Evolutionary conservation across 2,113 vertebrate genomes (phyloP), one percentile per base, ranked within the genome.

Genomic region (Spheniscus mendiculus): DNA sequence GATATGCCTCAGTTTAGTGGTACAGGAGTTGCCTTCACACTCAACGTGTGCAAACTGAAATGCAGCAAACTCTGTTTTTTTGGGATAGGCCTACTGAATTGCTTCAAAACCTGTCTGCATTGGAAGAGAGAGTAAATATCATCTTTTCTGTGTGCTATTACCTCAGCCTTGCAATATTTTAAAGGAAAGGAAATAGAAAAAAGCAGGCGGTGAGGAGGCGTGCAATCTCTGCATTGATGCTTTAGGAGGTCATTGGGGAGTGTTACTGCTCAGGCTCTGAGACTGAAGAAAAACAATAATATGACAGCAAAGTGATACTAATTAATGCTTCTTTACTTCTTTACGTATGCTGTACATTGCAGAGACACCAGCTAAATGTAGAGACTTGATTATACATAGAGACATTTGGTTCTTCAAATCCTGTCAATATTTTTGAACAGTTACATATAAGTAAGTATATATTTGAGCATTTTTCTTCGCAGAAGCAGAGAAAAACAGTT

Each of bases 151-250:
- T 34, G 15, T 66, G 38, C 79, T 91, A 6, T 63, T 69, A 69
- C 67, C 78, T 71, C 84, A 83, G 29, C 69, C n/a, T 89, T 42
- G 20, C 73, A 92, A 79, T 82, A 80, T 93, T 92, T 69, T 49
- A 92, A 89, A 90, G 42, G 74, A 95, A 90, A 90, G 82, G 73
- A 94, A 97, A 92, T 30, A 82, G 56, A 87, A 82, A 70, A 94
- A 73, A 59, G 61, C 19, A 95, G 91, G 88, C 10, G 2, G 36
- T 92, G 90, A 72, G 89, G 90, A 91, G 77, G 66, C 4, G 9
- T 93, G 83, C 2, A 1, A 74, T 97, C 50, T 90, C 91, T 93
- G 63, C 21, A 23, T 49, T 36, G 66, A 55, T 89, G 49, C 77
- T 90, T 83, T 52, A 11, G 23, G 76, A 91, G 79, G 71, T 89